Evolutionary conservation across 1,140 invertebrate genomes (phyloP).

Genomic region (Eufriesea mexicana): DNA sequence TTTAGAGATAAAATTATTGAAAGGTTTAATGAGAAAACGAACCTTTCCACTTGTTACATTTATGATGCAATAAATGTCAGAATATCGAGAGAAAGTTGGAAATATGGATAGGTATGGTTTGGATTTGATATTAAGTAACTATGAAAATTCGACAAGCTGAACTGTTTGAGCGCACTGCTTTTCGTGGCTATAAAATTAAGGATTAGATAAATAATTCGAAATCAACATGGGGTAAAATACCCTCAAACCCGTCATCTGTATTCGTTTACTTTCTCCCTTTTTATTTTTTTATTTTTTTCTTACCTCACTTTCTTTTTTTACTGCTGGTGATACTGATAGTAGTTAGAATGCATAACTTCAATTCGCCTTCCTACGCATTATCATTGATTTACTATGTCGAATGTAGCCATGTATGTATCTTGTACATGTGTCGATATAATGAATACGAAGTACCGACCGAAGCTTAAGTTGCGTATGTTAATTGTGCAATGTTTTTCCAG

Average conservation of each 20-base stretch:
- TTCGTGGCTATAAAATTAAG: too few relatives aligned
- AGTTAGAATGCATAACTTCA: slow-evolving; percentile 55
- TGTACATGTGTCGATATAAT: neutral
- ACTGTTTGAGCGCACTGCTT: too few relatives aligned
- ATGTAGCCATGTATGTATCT: slow-evolving; percentile 16
- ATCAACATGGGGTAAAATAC: too few relatives aligned
- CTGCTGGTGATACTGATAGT: slow-evolving; percentile 17
- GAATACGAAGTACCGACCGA: slow-evolving; percentile 16
- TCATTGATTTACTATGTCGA: slow-evolving; percentile 5
- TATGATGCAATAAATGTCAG: neutral
- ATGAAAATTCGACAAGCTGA: too few relatives aligned
- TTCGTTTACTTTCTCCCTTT: neutral
- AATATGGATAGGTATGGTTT: neutral
- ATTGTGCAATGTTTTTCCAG: neutral
- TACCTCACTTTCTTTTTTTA: neutral
- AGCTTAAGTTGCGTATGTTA: neutral
- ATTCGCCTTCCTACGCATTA: slow-evolving; percentile 47
- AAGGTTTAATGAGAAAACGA: too few relatives aligned
- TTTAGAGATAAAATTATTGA: too few relatives aligned
- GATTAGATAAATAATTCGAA: too few relatives aligned
- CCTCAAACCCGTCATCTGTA: too few relatives aligned
- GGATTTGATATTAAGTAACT: neutral
- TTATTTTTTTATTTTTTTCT: neutral
- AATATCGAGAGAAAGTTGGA: neutral
- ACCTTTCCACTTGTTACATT: neutral